Evolutionary conservation across 2,888 invertebrate species (phyloP), one percentile per base, ranked within the genome.

Genomic region (Drosophila koepferae): DNA sequence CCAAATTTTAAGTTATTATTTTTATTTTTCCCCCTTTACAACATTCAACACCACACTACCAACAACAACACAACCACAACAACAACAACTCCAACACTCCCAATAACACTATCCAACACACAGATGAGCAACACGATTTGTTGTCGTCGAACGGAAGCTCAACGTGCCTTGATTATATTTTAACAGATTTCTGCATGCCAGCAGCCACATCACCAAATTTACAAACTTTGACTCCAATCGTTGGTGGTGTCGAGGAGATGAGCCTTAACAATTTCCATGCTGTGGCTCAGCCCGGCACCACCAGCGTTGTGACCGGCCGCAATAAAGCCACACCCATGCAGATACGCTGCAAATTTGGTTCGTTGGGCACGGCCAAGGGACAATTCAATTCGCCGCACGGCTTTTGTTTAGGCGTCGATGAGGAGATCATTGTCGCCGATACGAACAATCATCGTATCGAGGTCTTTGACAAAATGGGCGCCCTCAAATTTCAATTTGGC

Each of bases 331-430:
- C 96, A 34, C 96, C 97, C 2, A 97, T 97, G 97, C 97, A 97
- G 92, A 97, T 97, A 82, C 95, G 97, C 60, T 97, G 96, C 94
- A 98, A 98, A 94, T 99, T 99, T 93, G 99, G 99, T 14, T 97
- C 98, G 86, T 94, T 99, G 78, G 99, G 99, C 36, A 97, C 98
- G 36, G 96, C 96, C 74, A 98, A 98, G 92, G 97, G 97, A 23
- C 98, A 99, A 93, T 99, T 99, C 91, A 98, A 98, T 94, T 98
- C 99, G 0, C 99, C 99, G 0, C 99, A 99, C 93, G 99, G 99
- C 53, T 99, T 99, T 93, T 99, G 99, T 91, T 95, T 99, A 76
- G 98, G 99, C 41, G 95, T 96, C 61, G 98, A 98, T 90, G 98
- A 99, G 92, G 98, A 99, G 91, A 98, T 99, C 81, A 97, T 99